These are phyloP conservation scores for Gymnorhina tibicen DNA, from an alignment of 2,113 vertebrate species.

Conservation along the genomic window DNA sequence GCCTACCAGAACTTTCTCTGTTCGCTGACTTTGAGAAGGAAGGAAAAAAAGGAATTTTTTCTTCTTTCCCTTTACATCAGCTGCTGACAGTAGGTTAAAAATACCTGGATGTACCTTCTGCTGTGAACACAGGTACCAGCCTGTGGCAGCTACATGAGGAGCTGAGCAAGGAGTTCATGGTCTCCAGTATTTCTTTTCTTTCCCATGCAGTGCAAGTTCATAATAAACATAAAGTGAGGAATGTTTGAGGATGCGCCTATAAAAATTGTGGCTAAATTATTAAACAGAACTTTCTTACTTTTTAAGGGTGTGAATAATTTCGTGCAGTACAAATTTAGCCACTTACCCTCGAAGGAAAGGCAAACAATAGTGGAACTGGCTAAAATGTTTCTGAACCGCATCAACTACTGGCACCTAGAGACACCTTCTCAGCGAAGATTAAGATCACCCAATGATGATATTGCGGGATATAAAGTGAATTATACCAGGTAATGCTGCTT, in stretches of 20 bases:
- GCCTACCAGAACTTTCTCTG: not conserved
- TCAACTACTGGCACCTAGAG: conserved; percentile 98
- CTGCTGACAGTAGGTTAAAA: not conserved
- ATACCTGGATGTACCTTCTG: not conserved
- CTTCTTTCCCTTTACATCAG: not conserved
- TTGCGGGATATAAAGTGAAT: conserved; percentile 92
- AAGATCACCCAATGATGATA: conserved; percentile 87
- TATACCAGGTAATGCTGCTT: conserved; percentile 87
- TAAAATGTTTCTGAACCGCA: conserved; percentile 98
- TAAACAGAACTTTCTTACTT: not conserved
- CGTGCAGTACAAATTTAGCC: conserved; percentile 99
- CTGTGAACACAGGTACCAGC: not conserved
- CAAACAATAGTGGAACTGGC: conserved; percentile 95
- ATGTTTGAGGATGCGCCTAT: not conserved
- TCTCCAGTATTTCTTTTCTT: not conserved
- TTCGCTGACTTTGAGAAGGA: not conserved
- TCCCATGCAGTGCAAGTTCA: not conserved
- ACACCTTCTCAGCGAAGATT: conserved; percentile 91
- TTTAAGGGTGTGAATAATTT: conserved; percentile 96
- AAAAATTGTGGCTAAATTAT: not conserved
- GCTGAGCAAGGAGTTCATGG: not conserved
- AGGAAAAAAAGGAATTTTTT: not conserved
- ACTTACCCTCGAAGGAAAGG: conserved; percentile 93
- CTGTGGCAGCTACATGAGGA: not conserved
- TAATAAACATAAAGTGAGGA: not conserved